Evolutionary conservation across 2,797 vertebrate species (phyloP).

Genomic region (Gadopsis marmoratus): DNA sequence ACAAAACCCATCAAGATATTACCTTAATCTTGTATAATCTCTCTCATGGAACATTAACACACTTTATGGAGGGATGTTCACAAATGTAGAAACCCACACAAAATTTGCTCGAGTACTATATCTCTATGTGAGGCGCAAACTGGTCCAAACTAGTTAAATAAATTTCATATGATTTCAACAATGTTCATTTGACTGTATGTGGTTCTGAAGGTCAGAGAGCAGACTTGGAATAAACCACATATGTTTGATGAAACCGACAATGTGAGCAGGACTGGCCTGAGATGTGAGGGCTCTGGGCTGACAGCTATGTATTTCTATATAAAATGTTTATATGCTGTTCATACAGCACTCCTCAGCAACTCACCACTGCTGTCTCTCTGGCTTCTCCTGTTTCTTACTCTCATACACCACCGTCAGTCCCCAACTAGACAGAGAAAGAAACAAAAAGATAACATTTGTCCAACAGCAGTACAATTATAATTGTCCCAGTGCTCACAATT

Average conservation of each 20-base stretch:
- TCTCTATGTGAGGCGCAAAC: not conserved
- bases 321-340: not conserved
- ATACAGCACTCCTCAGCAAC: constrained; percentile 52
- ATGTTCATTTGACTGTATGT: not conserved
- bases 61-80: not conserved
- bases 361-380: constrained; percentile 95
- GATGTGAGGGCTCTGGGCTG: not conserved
- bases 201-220: not conserved
- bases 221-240: constrained; percentile 12
- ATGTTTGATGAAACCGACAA: constrained; percentile 3
- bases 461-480: not conserved
- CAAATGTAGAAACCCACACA: not conserved
- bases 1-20: not conserved
- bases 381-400: constrained; percentile 91
- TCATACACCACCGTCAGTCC: constrained; percentile 92
- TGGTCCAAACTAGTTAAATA: not conserved
- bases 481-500: not conserved
- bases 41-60: constrained; percentile 1
- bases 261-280: not conserved
- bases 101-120: too few species aligned
- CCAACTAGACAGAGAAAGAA: constrained; percentile 84
- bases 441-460: constrained; percentile 23
- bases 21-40: not conserved
- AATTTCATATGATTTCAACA: not conserved
- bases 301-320: not conserved